Base-by-base conservation (phyloP, 2,113 vertebrate genomes). In the Hemibagrus wyckioides region DNA sequence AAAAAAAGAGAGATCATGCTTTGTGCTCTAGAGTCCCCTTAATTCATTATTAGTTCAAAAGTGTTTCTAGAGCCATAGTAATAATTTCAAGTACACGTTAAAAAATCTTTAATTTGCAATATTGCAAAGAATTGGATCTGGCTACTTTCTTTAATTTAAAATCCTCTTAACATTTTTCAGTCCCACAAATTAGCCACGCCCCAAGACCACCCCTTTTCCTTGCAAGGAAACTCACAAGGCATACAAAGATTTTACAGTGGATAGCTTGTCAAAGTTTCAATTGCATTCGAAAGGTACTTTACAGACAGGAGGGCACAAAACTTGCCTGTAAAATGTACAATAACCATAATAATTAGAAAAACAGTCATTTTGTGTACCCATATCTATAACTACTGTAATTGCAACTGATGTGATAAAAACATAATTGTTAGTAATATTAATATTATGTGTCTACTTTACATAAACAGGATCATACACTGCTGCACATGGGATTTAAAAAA, bases 391-490 rank as follows among this genome's bases (percentile, higher is more conserved):
- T 41, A 41, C 9, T 28, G 1, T 25, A 25, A 44, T 44, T 44
- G n/a, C 14, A 73, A 73, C 33, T 71, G 19, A 71, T 71, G 36
- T 71, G 19, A 23, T 13, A 57, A 2, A 65, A 65, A 59, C 23
- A n/a, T 30, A 9, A 44, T 76, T 48, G 50, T 76, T 8, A 77
- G 17, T 50, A 77, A 7, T 21, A 54, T n/a, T 50, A 50, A 0
- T 41, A 23, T 9, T 73, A 23, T 71, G 2, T 30, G 0, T 82
- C 36, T 76, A 44, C 23, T 30, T 50, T 44, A 15, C 41, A 56
- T 87, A 39, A 83, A 28, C 48, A 96, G 95, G 95, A 61, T 92
- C 93, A 3, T 95, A 95, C 8, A 89, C 89, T 14, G 10, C n/a
- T 6, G 9, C 67, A 52, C 2, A 5, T 0, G 94, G 94, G 1